phyloP scores from a whole-genome alignment of 2,113 vertebrate species.

The Cebus imitator region DNA sequence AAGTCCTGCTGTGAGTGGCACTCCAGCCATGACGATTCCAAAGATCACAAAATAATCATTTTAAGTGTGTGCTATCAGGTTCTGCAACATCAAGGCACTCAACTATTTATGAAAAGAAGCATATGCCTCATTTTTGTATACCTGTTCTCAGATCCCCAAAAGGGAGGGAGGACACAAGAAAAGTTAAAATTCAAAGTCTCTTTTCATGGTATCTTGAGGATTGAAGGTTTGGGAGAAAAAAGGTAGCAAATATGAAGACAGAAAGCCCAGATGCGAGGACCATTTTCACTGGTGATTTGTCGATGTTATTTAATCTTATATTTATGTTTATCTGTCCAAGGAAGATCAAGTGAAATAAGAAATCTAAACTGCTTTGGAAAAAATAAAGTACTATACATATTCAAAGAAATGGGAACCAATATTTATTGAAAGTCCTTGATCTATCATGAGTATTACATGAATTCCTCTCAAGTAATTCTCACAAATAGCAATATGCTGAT shows the following conservation, averaged over 20 bases:
- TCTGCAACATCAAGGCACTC: neutral
- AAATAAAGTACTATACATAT: neutral
- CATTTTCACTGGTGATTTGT: neutral
- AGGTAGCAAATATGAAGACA: neutral
- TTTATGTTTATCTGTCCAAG: neutral
- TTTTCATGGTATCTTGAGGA: neutral
- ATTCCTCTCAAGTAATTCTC: neutral
- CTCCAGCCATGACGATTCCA: neutral
- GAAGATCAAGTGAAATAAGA: neutral
- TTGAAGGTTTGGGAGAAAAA: neutral
- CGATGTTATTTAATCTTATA: neutral
- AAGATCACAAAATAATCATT: neutral
- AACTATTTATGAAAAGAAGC: slow-evolving; percentile 23
- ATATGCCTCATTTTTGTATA: neutral
- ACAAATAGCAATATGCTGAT: neutral
- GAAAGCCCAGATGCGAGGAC: neutral
- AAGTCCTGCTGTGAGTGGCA: neutral
- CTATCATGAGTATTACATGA: neutral
- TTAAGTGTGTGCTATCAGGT: neutral
- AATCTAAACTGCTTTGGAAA: neutral
- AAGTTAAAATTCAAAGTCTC: neutral
- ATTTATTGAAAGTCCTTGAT: neutral
- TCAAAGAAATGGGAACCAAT: neutral
- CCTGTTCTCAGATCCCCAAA: neutral
- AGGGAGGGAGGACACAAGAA: neutral